Evolutionary conservation across 2,888 invertebrate genomes (phyloP), one percentile per base, ranked within the genome.

Genomic region (Cheilosia urbana): DNA sequence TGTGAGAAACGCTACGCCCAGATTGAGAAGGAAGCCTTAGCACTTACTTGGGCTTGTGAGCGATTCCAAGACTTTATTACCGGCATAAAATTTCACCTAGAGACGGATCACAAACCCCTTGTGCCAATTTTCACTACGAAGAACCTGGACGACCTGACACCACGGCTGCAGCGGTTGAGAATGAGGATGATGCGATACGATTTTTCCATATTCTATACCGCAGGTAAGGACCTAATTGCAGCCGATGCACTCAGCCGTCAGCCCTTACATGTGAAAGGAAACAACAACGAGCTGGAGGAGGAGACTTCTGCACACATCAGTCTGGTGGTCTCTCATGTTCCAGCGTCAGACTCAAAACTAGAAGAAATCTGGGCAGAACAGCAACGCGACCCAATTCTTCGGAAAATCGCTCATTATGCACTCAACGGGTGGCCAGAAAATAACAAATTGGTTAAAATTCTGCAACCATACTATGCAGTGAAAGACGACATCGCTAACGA

Each of bases 51-150:
- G 49, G 62, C 58, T n/a, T n/a, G 45, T 40, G 40, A 79, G 15
- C 89, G 89, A 85, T 93, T 92, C 81, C 89, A 90, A 72, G 87
- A 90, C 4, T 92, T 90, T 79, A 21, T 92, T 4, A 90, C 88
- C 85, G 92, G 91, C 11, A 84, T 90, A 4, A 77, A 88, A 6
- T 93, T 93, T 82, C 89, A 87, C 0, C 84, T 92, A 15, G 58
- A 63, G 3, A 72, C 58, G 6, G 65, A 60, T 17, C 62, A 79
- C 30, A 65, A 53, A 72, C 78, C 57, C 2, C 63, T 78, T n/a
- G 62, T 62, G 27, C 45, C 49, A 27, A 66, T 76, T 5, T 69
- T 78, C 24, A 53, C 42, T 34, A 73, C 72, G 7, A 34, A 34
- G 9, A 34, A 34, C 34, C 53, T 72, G 24, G 21, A 34, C 4